phyloP scores from a whole-genome alignment of 1,140 invertebrate genomes.

The Drosophila baimaii region DNA sequence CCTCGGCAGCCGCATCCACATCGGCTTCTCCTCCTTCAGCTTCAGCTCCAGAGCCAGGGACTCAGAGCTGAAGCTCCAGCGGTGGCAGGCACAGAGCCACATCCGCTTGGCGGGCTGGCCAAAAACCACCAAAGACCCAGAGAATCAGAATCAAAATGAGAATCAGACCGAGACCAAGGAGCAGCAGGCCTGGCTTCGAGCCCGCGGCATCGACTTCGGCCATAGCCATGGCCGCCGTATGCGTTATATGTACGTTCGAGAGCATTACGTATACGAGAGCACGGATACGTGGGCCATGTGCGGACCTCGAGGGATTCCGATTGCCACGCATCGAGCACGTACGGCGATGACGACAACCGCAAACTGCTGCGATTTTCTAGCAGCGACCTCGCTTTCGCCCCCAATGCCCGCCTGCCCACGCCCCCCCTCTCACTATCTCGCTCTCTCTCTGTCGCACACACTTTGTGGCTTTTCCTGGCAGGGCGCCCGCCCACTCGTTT shows the following conservation, averaged over 20 bases:
- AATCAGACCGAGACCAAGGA: slow-evolving; percentile 47
- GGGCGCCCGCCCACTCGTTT: slow-evolving; percentile 15
- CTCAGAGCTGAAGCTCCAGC: slow-evolving; percentile 16
- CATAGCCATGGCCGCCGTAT: slow-evolving; percentile 1
- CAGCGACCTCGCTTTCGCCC: slow-evolving; percentile 39
- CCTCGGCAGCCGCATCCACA: slow-evolving; percentile 27
- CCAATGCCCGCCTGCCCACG: not conserved
- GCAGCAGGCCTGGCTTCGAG: slow-evolving; percentile 14
- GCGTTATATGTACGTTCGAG: slow-evolving; percentile 2
- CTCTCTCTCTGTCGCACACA: slow-evolving; percentile 1
- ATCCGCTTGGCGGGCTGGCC: slow-evolving; percentile 31
- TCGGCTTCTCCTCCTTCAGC: slow-evolving; percentile 1
- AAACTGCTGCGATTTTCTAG: slow-evolving; percentile 63
- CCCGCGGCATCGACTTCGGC: slow-evolving; percentile 24
- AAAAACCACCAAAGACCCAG: slow-evolving; percentile 44
- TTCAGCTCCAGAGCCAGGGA: not conserved
- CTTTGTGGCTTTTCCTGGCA: slow-evolving; percentile 26
- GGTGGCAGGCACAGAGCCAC: slow-evolving; percentile 16
- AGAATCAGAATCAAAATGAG: slow-evolving; percentile 11
- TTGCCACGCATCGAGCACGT: slow-evolving; percentile 77
- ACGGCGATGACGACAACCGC: slow-evolving; percentile 71
- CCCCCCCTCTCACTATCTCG: too few species aligned
- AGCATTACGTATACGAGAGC: slow-evolving; percentile 12
- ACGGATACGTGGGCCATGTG: slow-evolving; percentile 32
- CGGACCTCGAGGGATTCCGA: slow-evolving; percentile 64